Conservation (phyloP, 1,140 invertebrate species). For the Piezodorus guildinii region DNA sequence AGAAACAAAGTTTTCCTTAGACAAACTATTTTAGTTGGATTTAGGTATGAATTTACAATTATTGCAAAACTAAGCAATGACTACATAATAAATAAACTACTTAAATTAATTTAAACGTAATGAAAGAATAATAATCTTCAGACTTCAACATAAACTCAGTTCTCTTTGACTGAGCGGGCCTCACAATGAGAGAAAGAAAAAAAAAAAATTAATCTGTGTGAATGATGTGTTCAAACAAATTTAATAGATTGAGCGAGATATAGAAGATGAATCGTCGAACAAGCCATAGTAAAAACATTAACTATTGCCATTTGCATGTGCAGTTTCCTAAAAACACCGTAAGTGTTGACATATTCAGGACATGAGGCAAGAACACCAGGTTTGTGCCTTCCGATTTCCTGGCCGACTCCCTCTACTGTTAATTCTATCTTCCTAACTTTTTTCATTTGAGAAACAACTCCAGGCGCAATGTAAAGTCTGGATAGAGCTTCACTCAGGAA, state of each 20-base stretch:
- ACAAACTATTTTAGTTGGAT: no score
- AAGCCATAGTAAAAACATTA: conserved; percentile 57
- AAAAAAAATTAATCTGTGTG: no score
- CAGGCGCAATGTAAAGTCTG: conserved; percentile 52
- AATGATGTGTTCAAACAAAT: neutral
- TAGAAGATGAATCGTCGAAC: conserved; percentile 54
- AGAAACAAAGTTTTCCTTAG: no score
- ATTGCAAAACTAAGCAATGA: no score
- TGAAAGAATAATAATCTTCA: no score
- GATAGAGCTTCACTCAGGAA: conserved; percentile 56
- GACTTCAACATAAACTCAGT: no score
- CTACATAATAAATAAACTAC: no score
- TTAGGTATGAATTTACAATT: no score
- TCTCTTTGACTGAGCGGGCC: no score
- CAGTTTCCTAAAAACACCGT: conserved; percentile 50
- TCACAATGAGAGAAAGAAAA: no score
- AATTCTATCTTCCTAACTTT: conserved; percentile 54
- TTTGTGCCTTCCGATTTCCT: conserved; percentile 54
- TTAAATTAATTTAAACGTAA: no score
- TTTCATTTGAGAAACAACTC: conserved; percentile 51
- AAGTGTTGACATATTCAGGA: conserved; percentile 54
- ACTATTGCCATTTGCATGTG: conserved; percentile 59
- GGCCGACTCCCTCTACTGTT: conserved; percentile 52
- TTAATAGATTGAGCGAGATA: conserved; percentile 43
- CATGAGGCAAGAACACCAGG: conserved; percentile 52